A percentile compares a stretch with the other conserved stretches of the same genome.
Conservation (phyloP, 1,140 invertebrate genomes). For the Drosophila eugracilis region DNA sequence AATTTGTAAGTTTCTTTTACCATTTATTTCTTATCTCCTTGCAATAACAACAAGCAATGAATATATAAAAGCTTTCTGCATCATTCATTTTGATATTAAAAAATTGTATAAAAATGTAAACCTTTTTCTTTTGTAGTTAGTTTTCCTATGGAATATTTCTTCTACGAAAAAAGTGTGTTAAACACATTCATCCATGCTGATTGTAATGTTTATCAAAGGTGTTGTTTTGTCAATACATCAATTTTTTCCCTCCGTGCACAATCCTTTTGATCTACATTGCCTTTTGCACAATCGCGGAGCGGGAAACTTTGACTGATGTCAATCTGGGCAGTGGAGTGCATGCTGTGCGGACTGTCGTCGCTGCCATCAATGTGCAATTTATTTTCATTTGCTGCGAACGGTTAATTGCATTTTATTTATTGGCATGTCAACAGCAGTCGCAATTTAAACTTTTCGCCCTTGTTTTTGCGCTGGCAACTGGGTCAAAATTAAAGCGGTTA, state of each 20-base stretch:
- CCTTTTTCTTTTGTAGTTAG: too few relatives aligned
- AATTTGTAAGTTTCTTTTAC: too few relatives aligned
- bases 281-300: not conserved
- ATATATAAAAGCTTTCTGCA: too few relatives aligned
- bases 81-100: too few relatives aligned
- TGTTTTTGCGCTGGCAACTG: constrained; percentile 20
- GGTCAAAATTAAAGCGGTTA: constrained; percentile 51
- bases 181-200: not conserved
- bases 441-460: constrained; percentile 50
- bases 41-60: too few relatives aligned
- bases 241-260: constrained; percentile 14
- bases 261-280: constrained; percentile 13
- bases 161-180: not conserved
- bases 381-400: constrained; percentile 71
- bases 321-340: constrained; percentile 37
- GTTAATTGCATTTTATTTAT: constrained; percentile 83
- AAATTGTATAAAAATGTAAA: too few relatives aligned
- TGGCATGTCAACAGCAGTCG: constrained; percentile 77
- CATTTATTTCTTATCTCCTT: too few relatives aligned
- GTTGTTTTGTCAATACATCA: not conserved
- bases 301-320: constrained; percentile 47
- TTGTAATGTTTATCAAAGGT: not conserved
- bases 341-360: constrained; percentile 37
- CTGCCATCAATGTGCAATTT: constrained; percentile 76
- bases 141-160: too few relatives aligned